Percentiles rank a stretch among this genome's conserved stretches.
Conservation (phyloP, 2,888 invertebrate genomes). For the Cordylochernes scorpioides region DNA sequence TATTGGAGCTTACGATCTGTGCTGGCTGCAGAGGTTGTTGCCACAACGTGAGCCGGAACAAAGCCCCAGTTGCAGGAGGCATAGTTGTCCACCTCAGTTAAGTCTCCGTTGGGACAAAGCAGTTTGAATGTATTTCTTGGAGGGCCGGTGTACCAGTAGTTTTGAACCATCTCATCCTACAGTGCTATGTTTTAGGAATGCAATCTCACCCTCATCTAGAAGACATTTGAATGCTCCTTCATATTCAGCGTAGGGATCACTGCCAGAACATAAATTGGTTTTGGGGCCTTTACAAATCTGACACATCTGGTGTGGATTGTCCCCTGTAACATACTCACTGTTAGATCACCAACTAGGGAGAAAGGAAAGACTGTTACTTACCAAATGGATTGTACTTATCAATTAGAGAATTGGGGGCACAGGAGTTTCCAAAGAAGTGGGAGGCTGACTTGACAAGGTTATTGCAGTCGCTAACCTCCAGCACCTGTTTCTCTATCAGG, state of each 20-base stretch:
- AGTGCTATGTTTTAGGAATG: constrained; percentile 62
- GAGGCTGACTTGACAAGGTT: constrained; percentile 83
- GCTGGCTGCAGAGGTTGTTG: constrained; percentile 50
- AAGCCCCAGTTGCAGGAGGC: constrained; percentile 55
- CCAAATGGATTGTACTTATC: constrained; percentile 80
- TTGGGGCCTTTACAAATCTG: constrained; percentile 51
- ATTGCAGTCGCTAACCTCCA: constrained; percentile 68
- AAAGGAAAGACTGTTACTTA: constrained; percentile 9
- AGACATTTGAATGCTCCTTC: constrained; percentile 73
- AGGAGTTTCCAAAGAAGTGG: constrained; percentile 63
- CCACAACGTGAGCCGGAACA: constrained; percentile 54
- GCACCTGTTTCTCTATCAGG: constrained; percentile 50
- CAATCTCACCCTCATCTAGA: constrained; percentile 55
- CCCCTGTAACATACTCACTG: constrained; percentile 27
- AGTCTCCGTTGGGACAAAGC: constrained; percentile 43
- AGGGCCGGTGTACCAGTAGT: constrained; percentile 5
- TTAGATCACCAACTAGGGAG: background rate
- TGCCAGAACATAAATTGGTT: constrained; percentile 39
- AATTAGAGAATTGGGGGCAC: constrained; percentile 67
- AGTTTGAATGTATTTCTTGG: constrained; percentile 29
- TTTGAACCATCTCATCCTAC: constrained; percentile 34
- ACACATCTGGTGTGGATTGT: constrained; percentile 44
- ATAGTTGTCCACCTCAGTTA: constrained; percentile 34
- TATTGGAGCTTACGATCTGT: constrained; percentile 26
- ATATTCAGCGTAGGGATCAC: constrained; percentile 70